Evolutionary conservation across 2,797 vertebrate species (phyloP).

Genomic region (Lerista edwardsae): DNA sequence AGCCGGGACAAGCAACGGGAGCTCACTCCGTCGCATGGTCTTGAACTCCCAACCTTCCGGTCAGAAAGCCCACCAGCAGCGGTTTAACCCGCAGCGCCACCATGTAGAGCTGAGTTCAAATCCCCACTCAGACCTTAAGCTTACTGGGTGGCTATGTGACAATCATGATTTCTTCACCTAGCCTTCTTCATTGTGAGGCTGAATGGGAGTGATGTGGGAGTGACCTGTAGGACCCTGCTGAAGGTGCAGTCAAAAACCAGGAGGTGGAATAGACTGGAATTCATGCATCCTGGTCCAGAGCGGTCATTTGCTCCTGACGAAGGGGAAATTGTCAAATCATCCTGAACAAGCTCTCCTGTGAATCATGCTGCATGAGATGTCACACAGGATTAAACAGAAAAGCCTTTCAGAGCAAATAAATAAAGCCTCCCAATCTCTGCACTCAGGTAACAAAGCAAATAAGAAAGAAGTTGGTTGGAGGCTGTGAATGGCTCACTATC

Average conservation of each 20-base stretch:
- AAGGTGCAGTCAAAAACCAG: too few relatives aligned
- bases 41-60: too few relatives aligned
- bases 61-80: too few relatives aligned
- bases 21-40: too few relatives aligned
- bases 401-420: background rate
- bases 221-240: background rate
- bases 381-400: background rate
- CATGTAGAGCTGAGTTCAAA: too few relatives aligned
- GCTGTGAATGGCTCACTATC: background rate
- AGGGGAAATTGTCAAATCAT: background rate
- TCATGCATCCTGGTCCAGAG: background rate
- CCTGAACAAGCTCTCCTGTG: background rate
- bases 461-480: background rate
- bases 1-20: too few relatives aligned
- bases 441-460: background rate
- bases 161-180: too few relatives aligned
- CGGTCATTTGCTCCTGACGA: background rate
- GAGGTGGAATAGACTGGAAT: background rate
- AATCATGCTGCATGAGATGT: background rate
- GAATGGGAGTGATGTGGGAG: too few relatives aligned
- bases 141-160: too few relatives aligned
- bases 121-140: too few relatives aligned
- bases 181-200: too few relatives aligned
- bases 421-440: background rate
- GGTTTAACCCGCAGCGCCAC: too few relatives aligned